These are phyloP conservation scores for Luperina testacea DNA, from an alignment of 2,888 invertebrate genomes.

Conservation along the genomic window DNA sequence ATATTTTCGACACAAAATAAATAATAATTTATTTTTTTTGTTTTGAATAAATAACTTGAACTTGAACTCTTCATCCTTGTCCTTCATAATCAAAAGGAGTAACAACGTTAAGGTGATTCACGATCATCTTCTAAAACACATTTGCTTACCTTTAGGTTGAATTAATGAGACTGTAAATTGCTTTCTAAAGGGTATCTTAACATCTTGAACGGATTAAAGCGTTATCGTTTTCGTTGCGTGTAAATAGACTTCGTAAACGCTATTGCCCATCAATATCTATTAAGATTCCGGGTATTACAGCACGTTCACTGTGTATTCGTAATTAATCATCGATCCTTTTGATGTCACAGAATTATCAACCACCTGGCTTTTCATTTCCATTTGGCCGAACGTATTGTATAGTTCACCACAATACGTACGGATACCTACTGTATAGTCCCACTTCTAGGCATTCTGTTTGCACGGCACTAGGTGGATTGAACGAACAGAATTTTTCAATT, in stretches of 20 bases:
- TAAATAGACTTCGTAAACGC: slow-evolving; percentile 14
- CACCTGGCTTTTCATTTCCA: slow-evolving; percentile 11
- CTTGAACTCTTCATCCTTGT: neutral
- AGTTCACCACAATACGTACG: neutral
- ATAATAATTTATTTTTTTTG: too few relatives aligned
- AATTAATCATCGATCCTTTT: slow-evolving; percentile 41
- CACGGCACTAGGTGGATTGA: slow-evolving; percentile 50
- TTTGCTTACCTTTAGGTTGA: neutral
- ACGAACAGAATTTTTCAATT: slow-evolving; percentile 68
- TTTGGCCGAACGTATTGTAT: neutral
- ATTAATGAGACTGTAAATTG: slow-evolving; percentile 32
- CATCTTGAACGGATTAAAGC: slow-evolving; percentile 37
- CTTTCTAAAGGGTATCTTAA: slow-evolving; percentile 22
- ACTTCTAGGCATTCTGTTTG: slow-evolving; percentile 30
- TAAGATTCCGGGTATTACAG: slow-evolving; percentile 22
- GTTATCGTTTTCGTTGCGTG: slow-evolving; percentile 14
- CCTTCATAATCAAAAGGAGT: neutral
- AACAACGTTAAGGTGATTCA: neutral
- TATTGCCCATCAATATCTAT: slow-evolving; percentile 39
- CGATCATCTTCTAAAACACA: slow-evolving; percentile 3
- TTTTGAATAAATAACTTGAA: too few relatives aligned
- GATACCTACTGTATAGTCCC: neutral
- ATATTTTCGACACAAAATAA: too few relatives aligned
- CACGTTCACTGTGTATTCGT: slow-evolving; percentile 18
- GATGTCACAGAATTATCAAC: slow-evolving; percentile 24